Evolutionary conservation across 2,888 invertebrate genomes (phyloP).

Genomic region (Rhorus exstirpatorius): DNA sequence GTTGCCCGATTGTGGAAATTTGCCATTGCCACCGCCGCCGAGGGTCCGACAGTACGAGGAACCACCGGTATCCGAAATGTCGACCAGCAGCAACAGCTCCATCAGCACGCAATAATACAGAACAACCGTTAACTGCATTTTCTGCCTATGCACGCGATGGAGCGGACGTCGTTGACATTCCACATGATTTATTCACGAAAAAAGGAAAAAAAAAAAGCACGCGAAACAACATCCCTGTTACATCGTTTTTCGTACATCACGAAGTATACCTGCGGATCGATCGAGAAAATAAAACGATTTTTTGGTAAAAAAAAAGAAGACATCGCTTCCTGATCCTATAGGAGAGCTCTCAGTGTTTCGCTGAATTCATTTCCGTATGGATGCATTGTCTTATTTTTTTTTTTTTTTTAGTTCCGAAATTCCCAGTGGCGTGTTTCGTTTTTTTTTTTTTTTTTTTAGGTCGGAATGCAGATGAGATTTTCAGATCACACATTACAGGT

Average conservation of each 20-base stretch:
- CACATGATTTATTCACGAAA: slow-evolving; percentile 18
- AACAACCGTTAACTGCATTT: slow-evolving; percentile 79
- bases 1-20: slow-evolving; percentile 88
- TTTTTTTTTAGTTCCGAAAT: no score
- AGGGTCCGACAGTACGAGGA: slow-evolving; percentile 72
- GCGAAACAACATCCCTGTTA: background rate
- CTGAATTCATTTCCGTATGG: no score
- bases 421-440: no score
- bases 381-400: no score
- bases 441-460: no score
- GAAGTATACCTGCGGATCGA: slow-evolving; percentile 11
- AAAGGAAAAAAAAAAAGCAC: slow-evolving; percentile 1
- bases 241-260: slow-evolving; percentile 1
- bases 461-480: background rate
- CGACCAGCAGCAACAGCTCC: slow-evolving; percentile 77
- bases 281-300: background rate
- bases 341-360: no score
- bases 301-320: no score
- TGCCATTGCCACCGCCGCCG: slow-evolving; percentile 83
- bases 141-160: slow-evolving; percentile 81
- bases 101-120: slow-evolving; percentile 81
- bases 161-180: slow-evolving; percentile 72
- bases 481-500: background rate
- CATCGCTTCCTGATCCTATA: no score
- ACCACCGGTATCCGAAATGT: slow-evolving; percentile 74